Percentiles rank a stretch among this genome's conserved stretches.
These are phyloP conservation scores for Solenopsis invicta DNA, from an alignment of 1,140 invertebrate genomes.

Conservation along the genomic window DNA sequence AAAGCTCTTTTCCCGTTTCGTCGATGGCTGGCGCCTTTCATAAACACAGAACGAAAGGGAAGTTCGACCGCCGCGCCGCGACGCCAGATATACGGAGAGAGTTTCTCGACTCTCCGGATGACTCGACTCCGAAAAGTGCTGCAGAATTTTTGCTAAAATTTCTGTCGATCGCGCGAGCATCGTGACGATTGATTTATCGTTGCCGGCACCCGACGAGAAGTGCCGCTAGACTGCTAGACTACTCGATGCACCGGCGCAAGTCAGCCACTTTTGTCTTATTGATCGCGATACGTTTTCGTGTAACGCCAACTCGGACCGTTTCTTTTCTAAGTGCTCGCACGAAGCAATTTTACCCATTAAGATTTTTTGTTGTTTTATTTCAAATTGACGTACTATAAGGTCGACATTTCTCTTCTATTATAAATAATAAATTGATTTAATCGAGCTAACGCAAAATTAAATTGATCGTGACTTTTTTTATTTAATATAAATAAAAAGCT, in stretches of 20 bases:
- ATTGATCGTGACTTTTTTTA: neutral
- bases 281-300: constrained; percentile 4
- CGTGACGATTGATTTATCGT: constrained; percentile 51
- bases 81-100: constrained; percentile 17
- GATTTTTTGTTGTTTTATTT: constrained; percentile 5
- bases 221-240: neutral
- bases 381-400: neutral
- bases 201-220: neutral
- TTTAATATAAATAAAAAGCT: neutral
- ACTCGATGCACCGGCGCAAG: neutral
- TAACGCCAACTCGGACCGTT: neutral
- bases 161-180: constrained; percentile 42
- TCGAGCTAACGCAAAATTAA: neutral
- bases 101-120: constrained; percentile 23
- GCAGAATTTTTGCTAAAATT: constrained; percentile 39
- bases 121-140: neutral
- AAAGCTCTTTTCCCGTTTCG: constrained; percentile 53
- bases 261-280: constrained; percentile 8
- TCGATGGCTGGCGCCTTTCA: constrained; percentile 15
- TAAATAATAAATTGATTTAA: neutral
- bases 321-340: neutral
- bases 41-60: constrained; percentile 37
- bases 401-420: no score
- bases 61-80: neutral
- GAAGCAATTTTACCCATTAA: neutral